Evolutionary conservation across 2,113 vertebrate genomes (phyloP).

Genomic region (human): GRCh38 chr4:146233501-146234000

Average conservation of each 20-base stretch:
- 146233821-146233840: background rate
- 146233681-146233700: no score
- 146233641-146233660: no score
- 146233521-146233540: no score
- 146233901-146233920: background rate
- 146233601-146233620: no score
- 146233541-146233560: no score
- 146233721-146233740: no score
- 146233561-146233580: no score
- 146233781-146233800: background rate
- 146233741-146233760: fast-evolving
- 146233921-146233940: background rate
- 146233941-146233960: background rate
- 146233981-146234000: background rate
- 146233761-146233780: background rate
- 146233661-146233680: no score
- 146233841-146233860: background rate
- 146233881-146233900: background rate
- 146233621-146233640: no score
- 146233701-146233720: background rate
- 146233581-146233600: no score
- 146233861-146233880: background rate
- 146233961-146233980: background rate
- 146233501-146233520: no score
- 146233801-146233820: background rate